Percentiles rank a stretch among this genome's conserved stretches.
phyloP scores from a whole-genome alignment of 2,113 vertebrate genomes.

The Ifrita kowaldi region DNA sequence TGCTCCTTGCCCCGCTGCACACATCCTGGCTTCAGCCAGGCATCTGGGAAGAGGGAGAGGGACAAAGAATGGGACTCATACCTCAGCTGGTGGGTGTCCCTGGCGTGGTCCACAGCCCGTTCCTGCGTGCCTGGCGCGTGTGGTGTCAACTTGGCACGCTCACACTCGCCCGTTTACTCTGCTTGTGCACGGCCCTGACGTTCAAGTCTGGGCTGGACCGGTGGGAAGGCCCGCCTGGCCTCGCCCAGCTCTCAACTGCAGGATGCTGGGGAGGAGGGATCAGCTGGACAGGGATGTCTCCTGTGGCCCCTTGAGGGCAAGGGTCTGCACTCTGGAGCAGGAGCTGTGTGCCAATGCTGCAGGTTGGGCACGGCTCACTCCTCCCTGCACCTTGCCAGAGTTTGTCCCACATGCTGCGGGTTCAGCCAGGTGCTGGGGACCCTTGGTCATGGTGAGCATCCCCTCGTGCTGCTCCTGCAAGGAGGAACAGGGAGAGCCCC shows the following conservation, averaged over 20 bases:
- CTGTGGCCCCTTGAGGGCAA: not conserved
- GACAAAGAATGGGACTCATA: not conserved
- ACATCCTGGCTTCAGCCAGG: fast-evolving
- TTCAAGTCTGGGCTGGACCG: slow-evolving; percentile 59
- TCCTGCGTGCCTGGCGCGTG: fast-evolving
- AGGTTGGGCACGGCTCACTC: not conserved
- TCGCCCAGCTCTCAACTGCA: not conserved
- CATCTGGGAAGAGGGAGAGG: fast-evolving
- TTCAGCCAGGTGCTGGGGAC: not conserved
- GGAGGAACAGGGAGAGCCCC: not conserved
- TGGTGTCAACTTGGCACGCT: not conserved
- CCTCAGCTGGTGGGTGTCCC: not conserved
- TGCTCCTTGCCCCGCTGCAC: fast-evolving
- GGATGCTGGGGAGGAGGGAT: slow-evolving; percentile 29
- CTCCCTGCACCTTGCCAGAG: not conserved
- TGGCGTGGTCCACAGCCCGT: not conserved
- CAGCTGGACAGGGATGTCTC: not conserved
- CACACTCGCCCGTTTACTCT: not conserved
- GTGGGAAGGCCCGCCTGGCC: slow-evolving; percentile 26
- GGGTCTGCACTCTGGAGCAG: fast-evolving
- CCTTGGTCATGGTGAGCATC: not conserved
- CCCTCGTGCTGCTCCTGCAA: not conserved
- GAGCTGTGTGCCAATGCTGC: fast-evolving
- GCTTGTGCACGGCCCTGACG: not conserved
- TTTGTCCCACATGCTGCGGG: fast-evolving